Conservation (phyloP, 2,797 vertebrate genomes). For the Coranthus polyacanthus region DNA sequence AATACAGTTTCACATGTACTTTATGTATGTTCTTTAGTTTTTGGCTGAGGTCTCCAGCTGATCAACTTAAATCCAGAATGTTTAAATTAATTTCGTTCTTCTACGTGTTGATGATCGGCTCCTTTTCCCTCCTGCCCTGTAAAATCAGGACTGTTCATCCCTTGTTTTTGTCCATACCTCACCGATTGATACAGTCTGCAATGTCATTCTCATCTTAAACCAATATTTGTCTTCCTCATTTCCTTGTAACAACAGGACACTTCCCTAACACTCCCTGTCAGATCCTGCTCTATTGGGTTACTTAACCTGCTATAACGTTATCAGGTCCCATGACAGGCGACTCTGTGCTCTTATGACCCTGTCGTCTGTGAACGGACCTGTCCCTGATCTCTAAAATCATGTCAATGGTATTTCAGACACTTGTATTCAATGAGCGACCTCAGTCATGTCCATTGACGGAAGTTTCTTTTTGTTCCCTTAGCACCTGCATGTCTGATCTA, state of each 20-base stretch:
- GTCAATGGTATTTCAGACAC: slow-evolving; percentile 85
- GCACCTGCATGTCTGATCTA: slow-evolving; percentile 78
- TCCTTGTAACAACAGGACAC: slow-evolving; percentile 42
- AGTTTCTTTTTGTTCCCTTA: slow-evolving; percentile 55
- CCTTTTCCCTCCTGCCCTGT: slow-evolving; percentile 39
- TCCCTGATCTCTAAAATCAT: slow-evolving; percentile 58
- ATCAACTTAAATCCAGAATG: slow-evolving; percentile 41
- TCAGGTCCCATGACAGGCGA: slow-evolving; percentile 55
- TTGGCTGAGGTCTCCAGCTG: slow-evolving; percentile 61
- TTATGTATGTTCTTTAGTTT: slow-evolving; percentile 64
- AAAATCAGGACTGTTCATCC: slow-evolving; percentile 61
- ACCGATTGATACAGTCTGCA: slow-evolving; percentile 85
- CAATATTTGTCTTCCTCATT: slow-evolving; percentile 53
- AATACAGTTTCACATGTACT: slow-evolving; percentile 56
- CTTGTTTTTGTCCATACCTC: slow-evolving; percentile 70
- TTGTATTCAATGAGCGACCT: slow-evolving; percentile 78
- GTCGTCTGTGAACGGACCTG: slow-evolving; percentile 56
- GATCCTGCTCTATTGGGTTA: slow-evolving; percentile 39
- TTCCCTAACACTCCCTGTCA: slow-evolving; percentile 32
- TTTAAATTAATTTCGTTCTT: slow-evolving; percentile 39
- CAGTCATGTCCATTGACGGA: slow-evolving; percentile 72
- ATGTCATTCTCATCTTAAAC: slow-evolving; percentile 79
- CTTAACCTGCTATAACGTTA: slow-evolving; percentile 29
- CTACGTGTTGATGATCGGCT: slow-evolving; percentile 21
- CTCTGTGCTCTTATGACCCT: slow-evolving; percentile 23